Percentiles rank a stretch among this genome's conserved stretches.
These are phyloP conservation scores for Sebastes vulpes DNA, from an alignment of 2,797 vertebrate genomes.

Conservation along the genomic window DNA sequence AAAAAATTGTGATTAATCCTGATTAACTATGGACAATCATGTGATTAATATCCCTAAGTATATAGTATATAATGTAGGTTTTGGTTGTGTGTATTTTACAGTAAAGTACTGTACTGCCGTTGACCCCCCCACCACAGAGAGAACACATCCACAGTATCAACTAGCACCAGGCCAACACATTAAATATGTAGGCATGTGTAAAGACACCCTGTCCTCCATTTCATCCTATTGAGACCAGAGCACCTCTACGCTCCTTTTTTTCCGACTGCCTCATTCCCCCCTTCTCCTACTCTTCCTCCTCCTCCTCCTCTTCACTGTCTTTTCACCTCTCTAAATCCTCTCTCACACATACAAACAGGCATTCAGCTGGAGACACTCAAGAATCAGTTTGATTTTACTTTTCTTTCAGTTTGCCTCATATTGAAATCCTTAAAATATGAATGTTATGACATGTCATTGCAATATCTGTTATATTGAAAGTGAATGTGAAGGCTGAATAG, in stretches of 20 bases:
- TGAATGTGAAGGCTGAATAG: background rate
- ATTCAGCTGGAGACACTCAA: background rate
- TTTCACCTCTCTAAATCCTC: conserved; percentile 53
- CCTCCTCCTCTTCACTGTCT: conserved; percentile 24
- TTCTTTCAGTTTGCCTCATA: background rate
- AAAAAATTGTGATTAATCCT: too few species aligned
- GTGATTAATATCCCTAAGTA: too few species aligned
- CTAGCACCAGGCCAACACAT: conserved; percentile 66
- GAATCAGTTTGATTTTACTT: background rate
- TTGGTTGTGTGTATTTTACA: background rate
- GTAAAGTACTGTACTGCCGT: background rate
- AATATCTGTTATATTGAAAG: background rate
- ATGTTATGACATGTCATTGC: background rate
- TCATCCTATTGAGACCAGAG: conserved; percentile 47
- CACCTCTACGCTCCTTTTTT: conserved; percentile 36
- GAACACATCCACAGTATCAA: conserved; percentile 29
- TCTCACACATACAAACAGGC: conserved; percentile 10
- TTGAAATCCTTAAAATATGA: background rate
- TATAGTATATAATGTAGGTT: too few species aligned
- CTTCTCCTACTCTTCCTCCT: background rate
- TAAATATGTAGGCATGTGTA: conserved; percentile 79
- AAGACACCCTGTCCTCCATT: conserved; percentile 63
- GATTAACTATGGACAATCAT: too few species aligned
- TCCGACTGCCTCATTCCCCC: conserved; percentile 9
- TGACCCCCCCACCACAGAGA: background rate